Evolutionary conservation across 2,113 vertebrate species (phyloP).

Genomic region (Nicator chloris): DNA sequence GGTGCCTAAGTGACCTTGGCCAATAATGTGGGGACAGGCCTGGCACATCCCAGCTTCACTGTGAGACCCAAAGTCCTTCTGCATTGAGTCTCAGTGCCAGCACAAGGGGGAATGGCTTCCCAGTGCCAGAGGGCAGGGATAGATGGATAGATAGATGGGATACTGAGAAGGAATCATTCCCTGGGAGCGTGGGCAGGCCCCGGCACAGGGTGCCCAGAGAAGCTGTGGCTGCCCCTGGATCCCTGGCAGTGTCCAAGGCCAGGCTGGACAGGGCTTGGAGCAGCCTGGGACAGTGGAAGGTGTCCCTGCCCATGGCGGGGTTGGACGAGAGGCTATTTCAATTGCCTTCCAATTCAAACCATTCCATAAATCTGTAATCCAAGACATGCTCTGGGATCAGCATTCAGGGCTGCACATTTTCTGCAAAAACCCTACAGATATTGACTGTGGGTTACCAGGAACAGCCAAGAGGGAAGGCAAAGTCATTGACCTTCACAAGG

Average conservation of each 20-base stretch:
- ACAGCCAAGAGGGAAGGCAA: not conserved
- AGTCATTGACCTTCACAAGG: not conserved
- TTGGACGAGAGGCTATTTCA: not conserved
- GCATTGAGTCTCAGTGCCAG: not conserved
- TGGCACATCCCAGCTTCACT: not conserved
- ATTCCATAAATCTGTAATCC: not conserved
- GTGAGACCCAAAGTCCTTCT: accelerated
- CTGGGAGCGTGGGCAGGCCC: not conserved
- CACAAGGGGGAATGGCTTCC: not conserved
- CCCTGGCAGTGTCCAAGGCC: not conserved
- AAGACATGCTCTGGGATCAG: not conserved
- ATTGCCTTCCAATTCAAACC: not conserved
- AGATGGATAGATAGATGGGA: not conserved
- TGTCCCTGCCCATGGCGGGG: not conserved
- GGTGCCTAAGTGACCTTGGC: not conserved
- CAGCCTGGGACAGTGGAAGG: not conserved
- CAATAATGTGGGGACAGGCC: not conserved
- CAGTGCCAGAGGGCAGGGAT: not conserved
- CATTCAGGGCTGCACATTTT: accelerated
- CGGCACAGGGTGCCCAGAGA: not conserved
- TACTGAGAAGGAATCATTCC: not conserved
- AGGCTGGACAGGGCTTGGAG: not conserved
- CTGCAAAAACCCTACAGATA: not conserved
- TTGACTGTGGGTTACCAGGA: not conserved
- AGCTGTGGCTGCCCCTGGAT: not conserved